Base-by-base conservation (phyloP, 2,113 vertebrate species). In the Peromyscus polionotus region DNA sequence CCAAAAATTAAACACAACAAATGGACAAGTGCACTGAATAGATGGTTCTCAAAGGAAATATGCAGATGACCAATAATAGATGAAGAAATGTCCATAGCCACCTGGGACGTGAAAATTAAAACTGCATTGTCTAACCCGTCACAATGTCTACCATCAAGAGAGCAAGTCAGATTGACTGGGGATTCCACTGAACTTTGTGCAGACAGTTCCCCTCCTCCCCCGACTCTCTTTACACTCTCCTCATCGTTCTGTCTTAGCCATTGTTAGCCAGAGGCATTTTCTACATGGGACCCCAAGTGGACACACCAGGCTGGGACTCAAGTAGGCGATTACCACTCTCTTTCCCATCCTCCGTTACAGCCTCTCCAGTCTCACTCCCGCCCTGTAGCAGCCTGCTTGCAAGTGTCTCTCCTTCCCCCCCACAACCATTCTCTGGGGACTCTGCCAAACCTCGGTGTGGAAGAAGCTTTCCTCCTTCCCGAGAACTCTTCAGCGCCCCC, bases 281-380 rank as follows among this genome's bases (percentile, higher is more conserved):
- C 42, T 45, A 28, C 11, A 76, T 45, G 73, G 24, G 42, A 28
- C 39, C 73, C 24, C 73, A 45, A 45, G 73, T 24, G 12, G 73
- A 12, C 42, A 76, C 24, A 22, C 7, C n/a, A 73, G n/a, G 70
- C 70, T 73, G 70, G 36, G 36, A 4, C 36, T 36, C 70, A 73
- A 20, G 70, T 22, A 9, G 36, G n/a, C 70, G 39, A 73, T 3
- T 6, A 19, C 39, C 70, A 22, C 70, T 73, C 12, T 16, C 68
- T 70, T 20, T 73, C 70, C 70, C 39, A n/a, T 73, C 70, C 36
- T 70, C 36, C 7, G 13, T n/a, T n/a, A n/a, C 20, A 42, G 4
- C 1, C n/a, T 42, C n/a, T 10, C 72, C 20, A 12, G 19, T 39
- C 20, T 22, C 20, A 10, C n/a, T 39, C 1, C n/a, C 9, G 1